These are phyloP conservation scores for Parnassius apollo DNA, from an alignment of 2,888 invertebrate species.

Conservation along the genomic window DNA sequence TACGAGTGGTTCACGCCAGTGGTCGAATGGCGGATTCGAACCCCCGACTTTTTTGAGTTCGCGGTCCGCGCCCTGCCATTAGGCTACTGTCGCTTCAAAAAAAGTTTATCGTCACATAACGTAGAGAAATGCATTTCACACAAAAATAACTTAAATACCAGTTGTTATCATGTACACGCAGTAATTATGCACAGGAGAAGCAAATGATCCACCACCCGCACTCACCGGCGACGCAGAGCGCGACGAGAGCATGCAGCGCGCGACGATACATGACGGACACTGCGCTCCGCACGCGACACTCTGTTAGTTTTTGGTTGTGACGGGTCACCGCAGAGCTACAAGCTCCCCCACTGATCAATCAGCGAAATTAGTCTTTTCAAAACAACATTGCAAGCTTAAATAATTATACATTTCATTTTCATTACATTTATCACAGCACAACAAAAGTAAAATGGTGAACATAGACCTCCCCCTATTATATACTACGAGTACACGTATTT, in stretches of 20 bases:
- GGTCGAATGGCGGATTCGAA: no score
- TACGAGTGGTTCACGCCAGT: no score
- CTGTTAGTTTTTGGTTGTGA: not conserved
- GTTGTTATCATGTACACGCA: not conserved
- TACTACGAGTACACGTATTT: no score
- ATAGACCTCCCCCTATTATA: no score
- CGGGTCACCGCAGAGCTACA: not conserved
- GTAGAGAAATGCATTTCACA: not conserved
- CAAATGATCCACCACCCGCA: not conserved
- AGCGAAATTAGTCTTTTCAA: not conserved
- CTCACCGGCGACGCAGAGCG: slow-evolving; percentile 20
- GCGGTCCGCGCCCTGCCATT: no score
- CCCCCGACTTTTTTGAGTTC: no score
- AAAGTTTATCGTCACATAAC: not conserved
- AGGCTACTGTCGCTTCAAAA: no score
- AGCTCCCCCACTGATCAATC: not conserved
- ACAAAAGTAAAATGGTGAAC: no score
- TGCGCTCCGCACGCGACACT: not conserved
- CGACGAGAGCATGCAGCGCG: slow-evolving; percentile 1
- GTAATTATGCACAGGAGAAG: not conserved
- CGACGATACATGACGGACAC: slow-evolving; percentile 1
- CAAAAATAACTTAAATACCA: not conserved
- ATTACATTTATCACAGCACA: no score
- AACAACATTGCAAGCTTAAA: not conserved
- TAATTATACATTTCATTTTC: no score